Base-by-base conservation (phyloP, 1,140 invertebrate species). In the Trichomalopsis sarcophagae region DNA sequence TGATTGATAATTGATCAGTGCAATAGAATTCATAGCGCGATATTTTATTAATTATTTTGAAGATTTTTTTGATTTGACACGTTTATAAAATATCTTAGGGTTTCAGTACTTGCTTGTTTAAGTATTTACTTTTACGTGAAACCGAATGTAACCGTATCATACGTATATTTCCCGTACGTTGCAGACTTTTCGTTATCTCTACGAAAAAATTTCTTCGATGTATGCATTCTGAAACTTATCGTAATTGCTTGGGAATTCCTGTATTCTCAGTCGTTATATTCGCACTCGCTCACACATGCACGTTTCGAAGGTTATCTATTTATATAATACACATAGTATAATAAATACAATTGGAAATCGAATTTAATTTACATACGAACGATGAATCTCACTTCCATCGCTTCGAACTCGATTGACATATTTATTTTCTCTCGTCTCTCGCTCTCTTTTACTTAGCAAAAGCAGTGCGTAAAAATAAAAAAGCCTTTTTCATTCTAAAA, bases 171-270 rank as follows among this genome's bases (percentile, higher is more conserved):
- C n/a, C 21, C 40, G 30, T 44, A 68, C 27, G 17, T 44, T 47
- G 73, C 78, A 85, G 21, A 80, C 78, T 44, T 74, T 66, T 75
- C 74, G 27, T 85, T 75, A 85, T 33, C 11, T 66, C 69, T 80
- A 84, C 17, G n/a, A 84, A 80, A 79, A 47, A 33, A 76, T 82
- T 27, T 75, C 23, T 82, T 85, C 84, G 84, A 85, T 85, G 80
- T 85, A 81, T 27, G 27, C 21, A 81, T 78, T 55, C 40, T 68
- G 71, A 81, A 81, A 85, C 47, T 81, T 85, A 85, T 81, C n/a
- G 7, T 78, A 85, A 85, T 85, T 85, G 84, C 84, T 77, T 85
- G 73, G 23, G 55, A 82, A 82, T 85, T 85, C 73, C 69, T 81
- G 33, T 66, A 62, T 85, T 76, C 74, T 81, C 84, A 85, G 78